phyloP scores from a whole-genome alignment of 2,113 vertebrate genomes.

The Heliornis fulica region DNA sequence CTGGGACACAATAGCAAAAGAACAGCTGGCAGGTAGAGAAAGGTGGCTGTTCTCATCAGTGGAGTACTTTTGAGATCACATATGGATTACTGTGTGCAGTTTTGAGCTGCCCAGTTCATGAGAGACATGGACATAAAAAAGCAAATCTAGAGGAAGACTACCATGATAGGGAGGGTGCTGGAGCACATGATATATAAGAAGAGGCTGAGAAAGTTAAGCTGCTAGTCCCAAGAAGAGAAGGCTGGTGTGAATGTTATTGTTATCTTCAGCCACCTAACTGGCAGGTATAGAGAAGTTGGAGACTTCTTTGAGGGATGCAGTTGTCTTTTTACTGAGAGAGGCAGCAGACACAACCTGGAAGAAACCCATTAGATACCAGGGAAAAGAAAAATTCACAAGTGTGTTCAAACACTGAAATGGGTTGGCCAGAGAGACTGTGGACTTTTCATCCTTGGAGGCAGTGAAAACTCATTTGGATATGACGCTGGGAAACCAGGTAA shows the following conservation, averaged over 20 bases:
- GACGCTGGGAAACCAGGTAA: neutral
- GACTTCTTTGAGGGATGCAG: neutral
- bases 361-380: neutral
- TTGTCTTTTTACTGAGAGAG: neutral
- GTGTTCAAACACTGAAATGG: neutral
- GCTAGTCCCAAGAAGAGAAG: neutral
- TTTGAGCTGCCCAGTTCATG: neutral
- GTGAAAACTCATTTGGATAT: neutral
- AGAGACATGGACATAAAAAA: neutral
- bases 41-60: neutral
- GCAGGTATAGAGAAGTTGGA: neutral
- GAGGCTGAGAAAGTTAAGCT: neutral
- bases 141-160: neutral
- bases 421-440: neutral
- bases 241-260: neutral
- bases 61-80: neutral
- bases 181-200: neutral
- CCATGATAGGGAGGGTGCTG: neutral
- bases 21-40: neutral
- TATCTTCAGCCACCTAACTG: neutral
- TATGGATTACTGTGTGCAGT: neutral
- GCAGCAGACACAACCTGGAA: neutral
- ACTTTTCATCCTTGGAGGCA: neutral
- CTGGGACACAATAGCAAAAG: neutral
- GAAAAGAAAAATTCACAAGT: neutral